Base-by-base conservation (phyloP, 2,797 vertebrate genomes). In the Rhadinocentrus ornatus region DNA sequence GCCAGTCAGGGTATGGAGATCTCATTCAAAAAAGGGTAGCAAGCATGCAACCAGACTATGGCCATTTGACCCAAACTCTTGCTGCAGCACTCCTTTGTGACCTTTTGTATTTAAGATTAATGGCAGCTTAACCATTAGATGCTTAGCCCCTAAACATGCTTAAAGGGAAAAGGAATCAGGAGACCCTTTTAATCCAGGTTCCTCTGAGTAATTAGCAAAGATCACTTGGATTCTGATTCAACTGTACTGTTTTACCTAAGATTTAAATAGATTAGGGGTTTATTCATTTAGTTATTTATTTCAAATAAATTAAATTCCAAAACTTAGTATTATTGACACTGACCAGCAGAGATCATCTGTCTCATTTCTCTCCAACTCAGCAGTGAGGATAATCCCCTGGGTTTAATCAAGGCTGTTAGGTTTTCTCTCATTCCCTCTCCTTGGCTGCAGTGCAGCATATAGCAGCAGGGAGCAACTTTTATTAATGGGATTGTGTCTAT, bases 401-500 rank as follows among this genome's bases (percentile, higher is more conserved):
- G 75, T 91, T 90, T 89, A 93, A 92, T 92, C 85, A 85, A 76
- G 68, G 73, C 85, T 80, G 81, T 87, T 73, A 82, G 73, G 73
- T 89, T 84, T 85, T 82, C 69, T 72, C 72, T 78, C 53, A 48
- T 66, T 82, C 79, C 53, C 50, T 37, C 80, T 71, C 63, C 81
- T 80, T 86, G 85, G 84, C 81, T 74, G 41, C 73, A 62, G 70
- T 68, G 60, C 84, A 80, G 70, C 65, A 61, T 75, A 81, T 78
- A 83, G 62, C 87, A 84, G 77, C 86, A 85, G 80, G 71, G 71
- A 73, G 76, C 71, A 79, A 84, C 89, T 89, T 78, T 86, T 73
- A 85, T 86, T 91, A 90, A 91, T 91, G 88, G 82, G 84, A 85
- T 87, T 90, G 80, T 88, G 83, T 90, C 82, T 87, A 61, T 79